Evolutionary conservation across 2,797 vertebrate genomes (phyloP).

Genomic region (Psittacula derbiana): DNA sequence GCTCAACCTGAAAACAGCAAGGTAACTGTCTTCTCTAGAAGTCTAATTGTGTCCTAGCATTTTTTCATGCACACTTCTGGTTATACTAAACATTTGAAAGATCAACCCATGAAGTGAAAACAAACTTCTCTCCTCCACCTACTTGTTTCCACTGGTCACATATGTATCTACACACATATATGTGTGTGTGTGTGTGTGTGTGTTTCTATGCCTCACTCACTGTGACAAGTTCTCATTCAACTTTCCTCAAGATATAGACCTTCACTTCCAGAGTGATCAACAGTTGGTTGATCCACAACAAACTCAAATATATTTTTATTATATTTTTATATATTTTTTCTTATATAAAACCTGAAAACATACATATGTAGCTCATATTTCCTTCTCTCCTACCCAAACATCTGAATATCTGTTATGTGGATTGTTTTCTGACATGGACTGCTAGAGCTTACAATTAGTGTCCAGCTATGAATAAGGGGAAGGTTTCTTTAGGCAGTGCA

Average conservation of each 20-base stretch:
- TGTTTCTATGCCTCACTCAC: neutral
- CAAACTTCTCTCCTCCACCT: neutral
- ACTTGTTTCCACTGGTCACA: neutral
- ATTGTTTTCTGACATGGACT: neutral
- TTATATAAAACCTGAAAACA: neutral
- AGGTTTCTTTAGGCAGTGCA: neutral
- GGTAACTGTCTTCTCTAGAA: neutral
- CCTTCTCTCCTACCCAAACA: neutral
- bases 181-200: accelerated
- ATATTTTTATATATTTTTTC: neutral
- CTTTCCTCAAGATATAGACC: neutral
- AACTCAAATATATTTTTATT: neutral
- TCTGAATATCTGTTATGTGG: neutral
- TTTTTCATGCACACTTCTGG: neutral
- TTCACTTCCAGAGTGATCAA: neutral
- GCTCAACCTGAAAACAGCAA: neutral
- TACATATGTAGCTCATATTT: neutral
- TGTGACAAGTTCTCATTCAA: neutral
- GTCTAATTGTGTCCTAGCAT: neutral
- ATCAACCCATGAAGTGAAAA: neutral
- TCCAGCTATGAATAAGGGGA: neutral
- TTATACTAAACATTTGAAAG: neutral
- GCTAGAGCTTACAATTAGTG: neutral
- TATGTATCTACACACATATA: neutral
- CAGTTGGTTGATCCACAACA: neutral